Evolutionary conservation across 2,888 invertebrate genomes (phyloP), one percentile per base, ranked within the genome.

Genomic region (Baccha elongata): DNA sequence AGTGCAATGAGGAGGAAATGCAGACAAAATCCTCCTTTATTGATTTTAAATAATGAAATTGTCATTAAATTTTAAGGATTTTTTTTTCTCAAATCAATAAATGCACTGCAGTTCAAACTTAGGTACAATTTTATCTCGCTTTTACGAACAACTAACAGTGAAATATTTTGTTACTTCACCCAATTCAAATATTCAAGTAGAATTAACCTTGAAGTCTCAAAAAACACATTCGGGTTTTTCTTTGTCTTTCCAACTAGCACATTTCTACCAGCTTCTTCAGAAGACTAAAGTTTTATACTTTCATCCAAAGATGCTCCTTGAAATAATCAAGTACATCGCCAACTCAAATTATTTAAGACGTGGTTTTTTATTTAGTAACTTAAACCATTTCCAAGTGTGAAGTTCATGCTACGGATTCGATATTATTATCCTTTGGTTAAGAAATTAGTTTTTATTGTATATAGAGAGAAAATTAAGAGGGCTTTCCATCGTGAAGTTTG

Each of bases 301-400:
- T 46, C 67, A 32, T 55, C 13, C 55, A 32, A 29, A 21, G 5
- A 3, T 3, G 32, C 15, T 35, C 21, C 64, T 55, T 48, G 67
- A 50, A 62, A 78, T 64, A 76, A n/a, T n/a, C n/a, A 73, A 83
- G 72, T 55, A 50, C 53, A 55, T 40, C 72, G 48, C 46, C 78
- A 83, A 83, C 83, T 83, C 78, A 64, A 78, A 83, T 83, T 83
- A 83, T 83, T 83, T 83, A 83, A 83, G 78, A 83, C 83, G 83
- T 83, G 83, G 78, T n/a, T 78, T 78, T 78, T 83, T 73, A 83
- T 83, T 83, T 62, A 83, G 83, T 83, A 78, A 78, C 72, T 83
- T 78, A 46, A 68, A 68, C 62, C 48, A 73, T 76, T 75, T 83
- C 72, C 83, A n/a, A n/a, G n/a, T 68, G 73, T 68, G 78, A 83